Evolutionary conservation across 1,140 invertebrate species (phyloP).

Genomic region (Ceratitis capitata): DNA sequence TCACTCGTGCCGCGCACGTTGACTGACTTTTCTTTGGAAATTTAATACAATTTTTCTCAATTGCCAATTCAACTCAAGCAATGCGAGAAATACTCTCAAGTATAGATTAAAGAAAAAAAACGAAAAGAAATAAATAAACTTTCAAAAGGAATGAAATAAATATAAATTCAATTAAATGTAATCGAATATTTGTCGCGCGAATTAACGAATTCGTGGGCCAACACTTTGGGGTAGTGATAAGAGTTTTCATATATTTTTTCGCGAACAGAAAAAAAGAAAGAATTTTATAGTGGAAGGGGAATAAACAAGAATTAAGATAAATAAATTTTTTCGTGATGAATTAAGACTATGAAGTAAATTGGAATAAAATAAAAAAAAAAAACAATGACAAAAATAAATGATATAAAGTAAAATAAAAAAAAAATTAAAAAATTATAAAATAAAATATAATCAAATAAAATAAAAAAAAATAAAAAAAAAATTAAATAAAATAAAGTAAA

Average conservation of each 20-base stretch:
- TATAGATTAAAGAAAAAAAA: background rate
- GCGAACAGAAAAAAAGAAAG: too few relatives aligned
- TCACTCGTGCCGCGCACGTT: background rate
- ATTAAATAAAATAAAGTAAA: too few relatives aligned
- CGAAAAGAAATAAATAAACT: background rate
- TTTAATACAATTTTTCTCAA: conserved; percentile 18
- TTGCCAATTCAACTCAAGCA: background rate
- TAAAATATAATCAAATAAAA: too few relatives aligned
- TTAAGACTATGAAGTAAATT: too few relatives aligned
- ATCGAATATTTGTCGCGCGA: conserved; percentile 44
- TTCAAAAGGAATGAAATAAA: background rate
- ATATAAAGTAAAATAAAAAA: too few relatives aligned
- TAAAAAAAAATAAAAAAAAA: too few relatives aligned
- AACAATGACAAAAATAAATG: too few relatives aligned
- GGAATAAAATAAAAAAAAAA: background rate
- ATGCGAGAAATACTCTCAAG: background rate
- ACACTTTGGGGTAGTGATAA: background rate
- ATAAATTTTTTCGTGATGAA: too few relatives aligned
- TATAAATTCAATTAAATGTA: conserved; percentile 47
- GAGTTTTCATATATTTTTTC: background rate
- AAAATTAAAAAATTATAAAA: too few relatives aligned
- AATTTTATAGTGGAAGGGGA: background rate
- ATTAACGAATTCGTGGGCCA: conserved; percentile 12
- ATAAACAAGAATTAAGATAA: too few relatives aligned
- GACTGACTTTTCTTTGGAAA: conserved; percentile 29